Evolutionary conservation across 2,888 invertebrate species (phyloP).

Genomic region (Adelphocoris suturalis): DNA sequence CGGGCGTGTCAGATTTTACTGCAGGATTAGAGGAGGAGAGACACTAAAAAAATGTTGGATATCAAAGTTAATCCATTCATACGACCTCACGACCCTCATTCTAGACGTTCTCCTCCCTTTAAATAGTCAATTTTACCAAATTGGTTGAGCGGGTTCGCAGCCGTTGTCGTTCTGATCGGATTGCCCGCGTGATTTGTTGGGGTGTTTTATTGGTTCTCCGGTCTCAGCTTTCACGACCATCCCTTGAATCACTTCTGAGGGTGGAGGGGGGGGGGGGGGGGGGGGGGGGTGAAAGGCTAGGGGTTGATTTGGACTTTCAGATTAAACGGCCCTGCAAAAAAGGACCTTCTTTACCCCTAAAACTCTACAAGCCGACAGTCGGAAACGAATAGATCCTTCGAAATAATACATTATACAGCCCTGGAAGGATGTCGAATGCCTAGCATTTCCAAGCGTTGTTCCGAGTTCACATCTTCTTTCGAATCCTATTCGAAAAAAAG

Average conservation of each 20-base stretch:
- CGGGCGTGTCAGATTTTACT: background rate
- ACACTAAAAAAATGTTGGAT: background rate
- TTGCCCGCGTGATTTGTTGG: conserved; percentile 27
- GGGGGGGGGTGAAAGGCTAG: background rate
- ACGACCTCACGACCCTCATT: conserved; percentile 12
- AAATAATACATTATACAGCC: conserved; percentile 2
- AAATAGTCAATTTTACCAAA: conserved; percentile 39
- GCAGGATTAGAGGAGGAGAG: background rate
- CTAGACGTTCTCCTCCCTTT: conserved; percentile 8
- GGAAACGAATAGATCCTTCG: background rate
- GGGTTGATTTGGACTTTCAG: conserved; percentile 36
- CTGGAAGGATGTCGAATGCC: background rate
- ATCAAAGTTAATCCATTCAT: conserved; percentile 39
- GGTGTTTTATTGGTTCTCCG: conserved; percentile 16
- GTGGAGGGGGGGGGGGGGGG: background rate
- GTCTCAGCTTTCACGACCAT: conserved; percentile 34
- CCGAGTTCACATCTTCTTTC: background rate
- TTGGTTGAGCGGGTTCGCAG: background rate
- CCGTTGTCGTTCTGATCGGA: conserved; percentile 36
- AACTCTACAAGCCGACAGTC: background rate
- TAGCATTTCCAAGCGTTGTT: background rate
- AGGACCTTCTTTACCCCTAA: background rate
- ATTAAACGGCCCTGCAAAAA: conserved; percentile 32
- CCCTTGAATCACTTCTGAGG: conserved; percentile 11
- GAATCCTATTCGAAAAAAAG: no score